Conservation (phyloP, 2,888 invertebrate species). For the Halictus ligatus region DNA sequence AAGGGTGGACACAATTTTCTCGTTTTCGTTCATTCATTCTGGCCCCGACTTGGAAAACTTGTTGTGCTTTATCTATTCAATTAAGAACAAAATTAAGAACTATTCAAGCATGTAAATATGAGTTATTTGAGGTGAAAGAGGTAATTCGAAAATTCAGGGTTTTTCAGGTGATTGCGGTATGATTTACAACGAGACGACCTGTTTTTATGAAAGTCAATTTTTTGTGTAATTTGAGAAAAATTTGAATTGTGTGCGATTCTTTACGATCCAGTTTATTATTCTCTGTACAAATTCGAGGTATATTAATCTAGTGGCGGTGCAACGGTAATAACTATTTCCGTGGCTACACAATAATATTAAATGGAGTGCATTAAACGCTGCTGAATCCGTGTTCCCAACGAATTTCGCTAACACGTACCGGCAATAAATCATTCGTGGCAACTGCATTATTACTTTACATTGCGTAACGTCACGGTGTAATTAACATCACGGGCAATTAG, state of each 20-base stretch:
- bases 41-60: no score
- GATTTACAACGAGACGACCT: no score
- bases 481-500: slow-evolving; percentile 15
- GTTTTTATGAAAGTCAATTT: neutral
- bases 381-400: slow-evolving; percentile 21
- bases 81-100: no score
- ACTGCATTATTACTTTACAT: slow-evolving; percentile 33
- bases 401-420: slow-evolving; percentile 45
- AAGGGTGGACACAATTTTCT: no score
- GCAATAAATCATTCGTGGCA: slow-evolving; percentile 36
- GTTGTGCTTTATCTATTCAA: no score
- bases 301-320: neutral
- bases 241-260: neutral
- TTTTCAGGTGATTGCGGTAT: neutral
- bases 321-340: neutral
- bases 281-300: neutral
- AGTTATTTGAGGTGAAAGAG: no score
- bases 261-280: neutral
- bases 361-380: neutral
- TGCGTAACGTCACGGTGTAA: slow-evolving; percentile 7
- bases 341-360: slow-evolving; percentile 27
- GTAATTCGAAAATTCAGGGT: no score
- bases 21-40: no score
- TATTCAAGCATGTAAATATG: no score
- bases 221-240: neutral